Conservation (phyloP, 2,797 vertebrate species). For the Lemur catta region DNA sequence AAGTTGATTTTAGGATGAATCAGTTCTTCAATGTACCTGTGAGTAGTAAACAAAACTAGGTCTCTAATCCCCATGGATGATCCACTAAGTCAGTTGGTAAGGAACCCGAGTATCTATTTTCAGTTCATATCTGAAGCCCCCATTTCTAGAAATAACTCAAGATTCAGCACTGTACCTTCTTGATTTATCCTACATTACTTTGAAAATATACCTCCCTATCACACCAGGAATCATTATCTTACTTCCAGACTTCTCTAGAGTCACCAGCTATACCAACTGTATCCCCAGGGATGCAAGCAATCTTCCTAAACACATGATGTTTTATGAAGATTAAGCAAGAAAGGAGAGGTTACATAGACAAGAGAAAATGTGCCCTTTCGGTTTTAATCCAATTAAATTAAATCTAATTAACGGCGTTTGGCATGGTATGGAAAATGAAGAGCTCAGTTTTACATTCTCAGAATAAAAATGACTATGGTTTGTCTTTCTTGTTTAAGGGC, state of each 20-base stretch:
- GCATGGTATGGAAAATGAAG: constrained; percentile 23
- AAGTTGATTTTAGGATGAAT: not conserved
- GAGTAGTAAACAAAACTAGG: not conserved
- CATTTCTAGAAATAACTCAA: not conserved
- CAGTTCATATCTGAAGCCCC: not conserved
- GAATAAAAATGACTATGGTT: not conserved
- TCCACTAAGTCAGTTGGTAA: not conserved
- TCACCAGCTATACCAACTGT: not conserved
- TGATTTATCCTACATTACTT: not conserved
- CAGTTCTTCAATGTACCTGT: not conserved
- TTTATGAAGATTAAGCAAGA: constrained; percentile 13
- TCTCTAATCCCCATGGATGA: not conserved
- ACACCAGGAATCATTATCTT: not conserved
- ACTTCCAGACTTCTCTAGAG: not conserved
- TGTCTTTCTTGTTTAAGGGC: not conserved
- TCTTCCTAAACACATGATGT: not conserved
- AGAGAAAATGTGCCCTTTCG: not conserved
- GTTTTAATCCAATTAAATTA: constrained; percentile 56
- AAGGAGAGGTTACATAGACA: not conserved
- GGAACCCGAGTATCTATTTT: not conserved
- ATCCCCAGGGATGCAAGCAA: not conserved
- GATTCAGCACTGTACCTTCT: not conserved
- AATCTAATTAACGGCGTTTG: constrained; percentile 35
- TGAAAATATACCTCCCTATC: not conserved
- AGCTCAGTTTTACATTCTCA: not conserved